Percentiles rank a stretch among this genome's conserved stretches.
These are phyloP conservation scores for Subanguina moxae DNA, from an alignment of 1,140 invertebrate species.

Conservation along the genomic window DNA sequence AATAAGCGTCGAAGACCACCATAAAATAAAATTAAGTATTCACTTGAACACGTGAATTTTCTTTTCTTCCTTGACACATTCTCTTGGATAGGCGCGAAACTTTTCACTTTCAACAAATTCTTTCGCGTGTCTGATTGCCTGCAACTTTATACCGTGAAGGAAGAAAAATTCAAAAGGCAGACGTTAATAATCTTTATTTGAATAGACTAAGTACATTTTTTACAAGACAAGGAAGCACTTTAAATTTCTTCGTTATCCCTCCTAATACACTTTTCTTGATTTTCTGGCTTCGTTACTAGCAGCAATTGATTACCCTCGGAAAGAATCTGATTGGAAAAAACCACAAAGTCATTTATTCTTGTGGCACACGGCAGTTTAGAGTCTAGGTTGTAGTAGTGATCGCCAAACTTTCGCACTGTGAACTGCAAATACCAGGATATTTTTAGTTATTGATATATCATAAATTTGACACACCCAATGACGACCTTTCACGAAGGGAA, in stretches of 20 bases:
- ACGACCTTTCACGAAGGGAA: slow-evolving; percentile 43
- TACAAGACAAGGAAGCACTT: too few species aligned
- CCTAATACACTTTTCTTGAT: slow-evolving; percentile 17
- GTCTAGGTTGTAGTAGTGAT: slow-evolving; percentile 43
- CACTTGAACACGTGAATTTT: too few species aligned
- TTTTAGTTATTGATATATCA: slow-evolving; percentile 1
- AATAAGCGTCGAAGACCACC: too few species aligned
- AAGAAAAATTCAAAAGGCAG: too few species aligned
- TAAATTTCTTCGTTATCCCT: not conserved
- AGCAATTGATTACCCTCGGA: slow-evolving; percentile 27
- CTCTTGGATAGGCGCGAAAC: too few species aligned
- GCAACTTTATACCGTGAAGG: too few species aligned
- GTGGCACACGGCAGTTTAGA: slow-evolving; percentile 35
- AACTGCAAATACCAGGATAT: slow-evolving; percentile 40
- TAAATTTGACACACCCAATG: slow-evolving; percentile 38
- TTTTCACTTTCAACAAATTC: too few species aligned
- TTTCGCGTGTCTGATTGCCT: too few species aligned
- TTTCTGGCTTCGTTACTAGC: slow-evolving; percentile 23
- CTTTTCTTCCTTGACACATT: too few species aligned
- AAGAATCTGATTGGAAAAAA: slow-evolving; percentile 30
- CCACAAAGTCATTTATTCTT: slow-evolving; percentile 31
- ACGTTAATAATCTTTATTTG: too few species aligned
- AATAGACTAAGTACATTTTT: too few species aligned
- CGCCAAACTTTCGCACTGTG: slow-evolving; percentile 28
- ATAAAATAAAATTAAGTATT: too few species aligned